phyloP scores from a whole-genome alignment of 1,140 invertebrate species.

The Drosophila bipectinata region DNA sequence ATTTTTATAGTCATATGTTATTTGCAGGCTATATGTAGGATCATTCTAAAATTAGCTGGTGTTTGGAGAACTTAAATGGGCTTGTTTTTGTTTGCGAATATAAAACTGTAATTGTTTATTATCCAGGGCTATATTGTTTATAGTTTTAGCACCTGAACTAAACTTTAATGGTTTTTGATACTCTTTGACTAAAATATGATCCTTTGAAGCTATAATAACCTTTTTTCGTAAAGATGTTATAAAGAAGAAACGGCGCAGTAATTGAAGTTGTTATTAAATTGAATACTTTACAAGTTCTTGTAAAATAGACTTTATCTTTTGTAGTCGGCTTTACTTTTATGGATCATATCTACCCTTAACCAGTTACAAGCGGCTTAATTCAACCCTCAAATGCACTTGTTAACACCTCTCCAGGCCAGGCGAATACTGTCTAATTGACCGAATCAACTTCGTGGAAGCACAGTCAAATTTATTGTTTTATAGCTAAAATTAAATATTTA shows the following conservation, averaged over 20 bases:
- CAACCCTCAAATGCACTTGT: conserved; percentile 49
- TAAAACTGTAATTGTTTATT: conserved; percentile 49
- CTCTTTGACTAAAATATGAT: not conserved
- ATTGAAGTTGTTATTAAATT: not conserved
- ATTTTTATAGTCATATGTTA: conserved; percentile 48
- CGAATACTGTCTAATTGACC: conserved; percentile 60
- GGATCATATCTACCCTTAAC: conserved; percentile 32
- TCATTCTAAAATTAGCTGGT: conserved; percentile 31
- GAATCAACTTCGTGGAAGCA: conserved; percentile 43
- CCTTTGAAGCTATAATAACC: not conserved
- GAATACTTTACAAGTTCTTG: not conserved
- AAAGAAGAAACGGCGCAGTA: not conserved
- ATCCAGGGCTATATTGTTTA: conserved; percentile 23
- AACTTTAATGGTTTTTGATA: conserved; percentile 1
- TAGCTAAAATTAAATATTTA: conserved; percentile 56
- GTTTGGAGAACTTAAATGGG: conserved; percentile 30
- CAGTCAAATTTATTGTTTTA: conserved; percentile 73
- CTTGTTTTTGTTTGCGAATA: conserved; percentile 48
- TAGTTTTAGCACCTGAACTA: conserved; percentile 11
- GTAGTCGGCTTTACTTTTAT: conserved; percentile 5
- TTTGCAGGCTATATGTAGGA: conserved; percentile 12
- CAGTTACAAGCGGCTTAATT: conserved; percentile 52
- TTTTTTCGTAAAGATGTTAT: not conserved
- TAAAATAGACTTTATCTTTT: conserved; percentile 5
- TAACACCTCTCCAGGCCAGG: conserved; percentile 54